Conservation (phyloP, 2,113 vertebrate genomes). For the Burhinus bistriatus region DNA sequence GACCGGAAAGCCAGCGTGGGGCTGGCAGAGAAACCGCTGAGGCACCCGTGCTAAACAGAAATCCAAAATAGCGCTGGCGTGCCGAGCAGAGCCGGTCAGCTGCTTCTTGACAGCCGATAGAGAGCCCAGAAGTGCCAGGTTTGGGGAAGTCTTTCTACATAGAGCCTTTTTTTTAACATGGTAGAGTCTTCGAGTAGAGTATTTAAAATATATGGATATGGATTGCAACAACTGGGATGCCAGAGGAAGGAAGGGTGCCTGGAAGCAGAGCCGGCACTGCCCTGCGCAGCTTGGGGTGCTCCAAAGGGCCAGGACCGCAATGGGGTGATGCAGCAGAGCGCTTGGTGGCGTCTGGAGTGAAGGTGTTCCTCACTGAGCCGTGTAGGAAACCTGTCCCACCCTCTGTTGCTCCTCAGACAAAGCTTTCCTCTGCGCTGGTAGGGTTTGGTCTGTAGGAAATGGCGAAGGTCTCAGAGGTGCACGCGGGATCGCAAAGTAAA, state of each 20-base stretch:
- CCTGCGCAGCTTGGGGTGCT: not conserved
- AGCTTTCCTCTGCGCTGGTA: not conserved
- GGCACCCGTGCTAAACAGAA: not conserved
- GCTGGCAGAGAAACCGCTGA: not conserved
- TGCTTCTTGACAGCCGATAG: not conserved
- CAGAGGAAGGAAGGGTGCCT: not conserved
- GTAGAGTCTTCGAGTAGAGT: not conserved
- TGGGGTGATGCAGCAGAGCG: fast-evolving
- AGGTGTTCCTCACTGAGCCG: not conserved
- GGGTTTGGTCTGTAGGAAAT: not conserved
- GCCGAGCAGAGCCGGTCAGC: not conserved
- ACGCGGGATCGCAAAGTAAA: fast-evolving
- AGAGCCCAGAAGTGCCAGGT: no score
- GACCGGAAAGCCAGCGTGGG: not conserved
- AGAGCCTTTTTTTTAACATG: not conserved
- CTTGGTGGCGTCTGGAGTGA: not conserved
- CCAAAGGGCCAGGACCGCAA: not conserved
- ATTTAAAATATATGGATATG: not conserved
- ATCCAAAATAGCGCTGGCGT: not conserved
- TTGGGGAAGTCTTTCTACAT: not conserved
- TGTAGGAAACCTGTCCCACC: not conserved
- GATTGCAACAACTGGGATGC: not conserved
- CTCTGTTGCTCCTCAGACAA: not conserved
- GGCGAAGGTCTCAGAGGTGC: fast-evolving
- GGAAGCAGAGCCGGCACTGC: not conserved